Percentiles rank a stretch among this genome's conserved stretches.
Conservation (phyloP, 92 coral and sea anemone genomes). For the Phenganax subtilis region DNA sequence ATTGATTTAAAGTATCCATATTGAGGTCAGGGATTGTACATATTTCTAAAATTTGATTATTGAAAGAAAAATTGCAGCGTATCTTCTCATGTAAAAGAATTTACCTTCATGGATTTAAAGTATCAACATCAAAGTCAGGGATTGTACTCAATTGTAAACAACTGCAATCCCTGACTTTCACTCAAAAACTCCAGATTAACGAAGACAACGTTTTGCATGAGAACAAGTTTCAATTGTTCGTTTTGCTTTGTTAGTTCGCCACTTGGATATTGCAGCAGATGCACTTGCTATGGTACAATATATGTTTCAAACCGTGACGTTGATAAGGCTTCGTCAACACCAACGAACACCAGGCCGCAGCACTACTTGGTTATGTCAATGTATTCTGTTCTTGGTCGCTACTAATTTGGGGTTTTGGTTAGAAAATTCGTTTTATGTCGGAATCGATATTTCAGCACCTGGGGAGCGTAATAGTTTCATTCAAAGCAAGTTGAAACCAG, state of each 20-base stretch:
- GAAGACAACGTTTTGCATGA: too few relatives aligned
- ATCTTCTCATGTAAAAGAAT: too few relatives aligned
- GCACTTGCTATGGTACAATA: background rate
- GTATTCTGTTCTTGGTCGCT: background rate
- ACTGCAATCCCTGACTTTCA: too few relatives aligned
- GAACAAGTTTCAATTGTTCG: too few relatives aligned
- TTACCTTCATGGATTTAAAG: too few relatives aligned
- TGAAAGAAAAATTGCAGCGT: too few relatives aligned
- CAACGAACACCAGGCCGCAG: background rate
- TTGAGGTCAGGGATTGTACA: too few relatives aligned
- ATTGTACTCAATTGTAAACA: too few relatives aligned
- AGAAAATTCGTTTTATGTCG: background rate
- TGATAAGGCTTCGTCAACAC: slow-evolving; percentile 1
- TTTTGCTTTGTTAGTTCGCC: background rate
- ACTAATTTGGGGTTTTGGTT: background rate
- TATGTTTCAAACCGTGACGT: background rate
- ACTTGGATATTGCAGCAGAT: background rate
- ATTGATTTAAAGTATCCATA: too few relatives aligned
- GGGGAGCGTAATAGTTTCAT: background rate
- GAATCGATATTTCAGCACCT: background rate
- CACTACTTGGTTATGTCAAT: background rate
- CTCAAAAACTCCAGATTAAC: too few relatives aligned
- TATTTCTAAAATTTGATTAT: too few relatives aligned
- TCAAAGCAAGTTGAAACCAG: background rate
- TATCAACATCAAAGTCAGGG: too few relatives aligned